These are phyloP conservation scores for Diceros bicornis DNA, from an alignment of 2,797 vertebrate genomes.

Conservation along the genomic window DNA sequence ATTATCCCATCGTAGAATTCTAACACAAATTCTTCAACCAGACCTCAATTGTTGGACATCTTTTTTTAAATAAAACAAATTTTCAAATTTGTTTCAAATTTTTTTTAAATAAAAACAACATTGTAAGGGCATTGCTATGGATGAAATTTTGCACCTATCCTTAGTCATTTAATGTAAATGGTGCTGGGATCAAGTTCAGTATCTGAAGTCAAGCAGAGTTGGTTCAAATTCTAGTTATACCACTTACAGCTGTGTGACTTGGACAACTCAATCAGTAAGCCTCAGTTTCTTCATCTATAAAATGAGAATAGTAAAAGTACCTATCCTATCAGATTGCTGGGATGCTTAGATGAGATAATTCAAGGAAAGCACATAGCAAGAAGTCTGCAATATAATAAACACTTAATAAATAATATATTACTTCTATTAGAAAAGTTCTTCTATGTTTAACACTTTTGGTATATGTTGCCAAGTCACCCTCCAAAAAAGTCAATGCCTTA, in stretches of 20 bases:
- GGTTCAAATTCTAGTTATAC: not conserved
- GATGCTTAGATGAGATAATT: not conserved
- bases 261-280: not conserved
- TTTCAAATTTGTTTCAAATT: not conserved
- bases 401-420: not conserved
- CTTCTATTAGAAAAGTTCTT: not conserved
- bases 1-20: not conserved
- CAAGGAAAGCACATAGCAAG: not conserved
- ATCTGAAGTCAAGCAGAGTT: not conserved
- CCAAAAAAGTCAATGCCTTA: not conserved
- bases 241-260: not conserved
- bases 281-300: not conserved
- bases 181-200: not conserved
- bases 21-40: not conserved
- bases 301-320: not conserved
- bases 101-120: not conserved
- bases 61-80: too few species aligned
- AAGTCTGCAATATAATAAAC: not conserved
- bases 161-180: not conserved
- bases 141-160: not conserved
- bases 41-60: not conserved
- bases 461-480: not conserved
- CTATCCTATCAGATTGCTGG: not conserved
- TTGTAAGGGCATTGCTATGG: not conserved
- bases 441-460: constrained; percentile 17